These are phyloP conservation scores for Speoplatyrhinus poulsoni DNA, from an alignment of 2,113 vertebrate species.

Conservation along the genomic window DNA sequence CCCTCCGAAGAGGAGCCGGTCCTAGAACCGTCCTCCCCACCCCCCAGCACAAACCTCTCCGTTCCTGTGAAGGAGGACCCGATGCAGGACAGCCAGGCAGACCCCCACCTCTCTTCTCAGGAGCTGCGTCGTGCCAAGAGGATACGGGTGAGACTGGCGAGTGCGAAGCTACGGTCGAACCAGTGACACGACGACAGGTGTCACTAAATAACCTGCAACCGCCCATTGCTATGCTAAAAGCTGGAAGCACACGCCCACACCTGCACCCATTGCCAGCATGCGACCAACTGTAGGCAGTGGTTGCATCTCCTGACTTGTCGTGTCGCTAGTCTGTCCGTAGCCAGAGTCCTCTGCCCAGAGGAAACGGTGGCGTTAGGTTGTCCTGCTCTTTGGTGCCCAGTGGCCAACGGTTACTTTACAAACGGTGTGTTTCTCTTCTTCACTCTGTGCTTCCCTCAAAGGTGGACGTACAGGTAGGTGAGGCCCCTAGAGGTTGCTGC, in stretches of 20 bases:
- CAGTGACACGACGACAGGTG: no score
- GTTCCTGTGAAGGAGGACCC: constrained; percentile 79
- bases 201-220: no score
- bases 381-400: constrained; percentile 5
- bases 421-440: constrained; percentile 68
- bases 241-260: no score
- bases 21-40: constrained; percentile 45
- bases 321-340: no score
- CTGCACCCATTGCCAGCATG: no score
- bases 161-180: not conserved
- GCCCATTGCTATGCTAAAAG: no score
- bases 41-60: constrained; percentile 45
- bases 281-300: no score
- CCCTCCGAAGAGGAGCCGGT: constrained; percentile 68
- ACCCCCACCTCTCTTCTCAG: constrained; percentile 83
- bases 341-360: not conserved
- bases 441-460: constrained; percentile 75
- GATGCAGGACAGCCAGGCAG: constrained; percentile 65
- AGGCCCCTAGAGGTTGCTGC: constrained; percentile 11
- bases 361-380: not conserved
- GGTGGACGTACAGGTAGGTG: constrained; percentile 94
- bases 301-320: no score
- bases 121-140: constrained; percentile 92
- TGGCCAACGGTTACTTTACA: constrained; percentile 44
- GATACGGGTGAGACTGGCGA: constrained; percentile 77